These are phyloP conservation scores for Halichoerus grypus DNA, from an alignment of 2,113 vertebrate species.

Conservation along the genomic window DNA sequence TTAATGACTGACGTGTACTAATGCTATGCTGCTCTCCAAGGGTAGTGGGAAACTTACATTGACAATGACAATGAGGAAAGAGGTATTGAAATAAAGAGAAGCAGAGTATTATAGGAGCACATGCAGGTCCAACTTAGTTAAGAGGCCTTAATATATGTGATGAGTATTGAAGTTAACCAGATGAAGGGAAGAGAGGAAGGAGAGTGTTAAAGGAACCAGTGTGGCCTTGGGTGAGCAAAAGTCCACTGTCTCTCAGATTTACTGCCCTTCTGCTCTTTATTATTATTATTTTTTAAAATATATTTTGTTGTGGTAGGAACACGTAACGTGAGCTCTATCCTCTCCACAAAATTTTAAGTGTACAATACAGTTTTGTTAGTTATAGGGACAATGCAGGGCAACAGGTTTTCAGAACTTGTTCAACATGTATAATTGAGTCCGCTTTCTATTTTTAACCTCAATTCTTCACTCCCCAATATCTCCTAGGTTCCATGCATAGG, in stretches of 20 bases:
- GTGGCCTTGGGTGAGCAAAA: not conserved
- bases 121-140: not conserved
- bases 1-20: not conserved
- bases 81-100: not conserved
- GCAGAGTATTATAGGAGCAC: not conserved
- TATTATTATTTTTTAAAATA: not conserved
- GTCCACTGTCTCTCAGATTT: not conserved
- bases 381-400: not conserved
- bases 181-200: not conserved
- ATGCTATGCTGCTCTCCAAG: not conserved
- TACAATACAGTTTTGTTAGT: not conserved
- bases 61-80: not conserved
- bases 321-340: not conserved
- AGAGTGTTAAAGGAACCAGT: not conserved
- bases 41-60: not conserved
- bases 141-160: not conserved
- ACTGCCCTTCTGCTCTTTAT: not conserved
- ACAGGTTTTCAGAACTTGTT: not conserved
- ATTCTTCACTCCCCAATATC: not conserved
- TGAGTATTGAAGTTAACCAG: not conserved
- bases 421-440: not conserved
- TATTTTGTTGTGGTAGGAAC: not conserved
- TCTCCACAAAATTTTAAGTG: not conserved
- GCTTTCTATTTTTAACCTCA: not conserved
- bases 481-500: not conserved